These are phyloP conservation scores for Callipepla squamata DNA, from an alignment of 2,113 vertebrate genomes.

Conservation along the genomic window DNA sequence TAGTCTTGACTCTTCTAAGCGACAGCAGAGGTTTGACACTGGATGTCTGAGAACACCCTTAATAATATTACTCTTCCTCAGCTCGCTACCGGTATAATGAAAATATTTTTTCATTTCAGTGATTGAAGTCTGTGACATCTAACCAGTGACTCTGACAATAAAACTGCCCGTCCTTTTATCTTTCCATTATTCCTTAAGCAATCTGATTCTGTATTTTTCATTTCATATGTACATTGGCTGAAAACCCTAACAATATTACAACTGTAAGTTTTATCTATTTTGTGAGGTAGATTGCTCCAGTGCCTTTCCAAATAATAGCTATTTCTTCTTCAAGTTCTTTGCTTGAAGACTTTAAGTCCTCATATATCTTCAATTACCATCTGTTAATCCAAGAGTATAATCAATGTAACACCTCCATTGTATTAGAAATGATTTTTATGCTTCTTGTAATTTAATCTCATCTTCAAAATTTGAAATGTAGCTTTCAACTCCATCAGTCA, in stretches of 20 bases:
- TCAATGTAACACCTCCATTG: conserved; percentile 5
- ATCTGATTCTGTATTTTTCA: conserved; percentile 59
- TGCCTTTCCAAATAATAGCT: conserved; percentile 27
- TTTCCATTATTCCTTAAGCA: conserved; percentile 43
- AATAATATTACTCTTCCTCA: neutral
- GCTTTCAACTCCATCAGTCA: conserved; percentile 5
- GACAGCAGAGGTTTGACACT: neutral
- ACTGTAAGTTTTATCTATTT: conserved; percentile 27
- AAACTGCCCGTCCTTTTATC: conserved; percentile 30
- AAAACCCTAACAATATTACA: conserved; percentile 31
- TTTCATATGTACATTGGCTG: conserved; percentile 50
- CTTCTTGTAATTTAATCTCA: conserved; percentile 52
- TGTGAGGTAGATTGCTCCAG: conserved; percentile 16
- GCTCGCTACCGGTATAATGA: neutral
- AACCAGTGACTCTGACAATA: neutral
- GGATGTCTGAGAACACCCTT: neutral
- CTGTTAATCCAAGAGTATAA: conserved; percentile 42
- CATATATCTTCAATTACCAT: conserved; percentile 25
- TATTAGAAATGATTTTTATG: neutral
- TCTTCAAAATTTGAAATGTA: conserved; percentile 20
- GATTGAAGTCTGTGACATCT: conserved; percentile 25
- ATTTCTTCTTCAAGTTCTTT: conserved; percentile 23
- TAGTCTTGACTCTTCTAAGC: neutral
- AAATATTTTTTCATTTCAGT: conserved; percentile 34
- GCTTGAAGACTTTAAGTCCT: conserved; percentile 36